Base-by-base conservation (phyloP, 2,888 invertebrate genomes). In the Limnephilus rhombicus region DNA sequence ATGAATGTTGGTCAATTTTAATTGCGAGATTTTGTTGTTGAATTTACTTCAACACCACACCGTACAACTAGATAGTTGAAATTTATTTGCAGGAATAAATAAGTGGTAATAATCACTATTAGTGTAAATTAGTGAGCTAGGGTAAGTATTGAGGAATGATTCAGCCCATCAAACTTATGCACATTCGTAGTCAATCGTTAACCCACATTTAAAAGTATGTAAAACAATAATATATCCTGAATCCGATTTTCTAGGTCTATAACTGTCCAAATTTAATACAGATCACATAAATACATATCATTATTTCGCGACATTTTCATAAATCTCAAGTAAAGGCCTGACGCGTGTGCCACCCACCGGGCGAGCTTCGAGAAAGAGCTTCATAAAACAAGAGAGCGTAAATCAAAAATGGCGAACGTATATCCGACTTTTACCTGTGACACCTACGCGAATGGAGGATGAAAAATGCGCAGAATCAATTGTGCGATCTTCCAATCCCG, bases 321-420 rank as follows among this genome's bases (percentile, higher is more conserved):
- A 88, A 88, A 88, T 88, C 68, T 18, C 15, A 88, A 68, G 29
- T 68, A 37, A 88, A 80, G 24, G 37, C 15, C 37, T 88, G 88
- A 80, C 80, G 31, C 34, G 29, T 80, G 88, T 37, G 34, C 88
- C 88, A 88, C 88, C 88, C 88, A 88, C 88, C 88, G 11, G 88
- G 88, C n/a, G 11, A 80, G 80, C 37, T 34, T 15, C 34, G 80
- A 68, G 68, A 68, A 68, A 53, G 34, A 88, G 53, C 31, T 88
- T 88, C 53, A 34, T 80, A 80, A 80, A 88, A 88, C 88, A 88
- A 88, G 88, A 88, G 88, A 88, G 37, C 88, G 88, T 88, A 88
- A 88, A 88, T 88, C 88, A 88, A 88, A 86, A 68, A 88, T 88
- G 37, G 68, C 53, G 86, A 86, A 29, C 24, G 53, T 13, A 88